Evolutionary conservation across 2,113 vertebrate species (phyloP), one percentile per base, ranked within the genome.

Genomic region (Ciconia boyciana): DNA sequence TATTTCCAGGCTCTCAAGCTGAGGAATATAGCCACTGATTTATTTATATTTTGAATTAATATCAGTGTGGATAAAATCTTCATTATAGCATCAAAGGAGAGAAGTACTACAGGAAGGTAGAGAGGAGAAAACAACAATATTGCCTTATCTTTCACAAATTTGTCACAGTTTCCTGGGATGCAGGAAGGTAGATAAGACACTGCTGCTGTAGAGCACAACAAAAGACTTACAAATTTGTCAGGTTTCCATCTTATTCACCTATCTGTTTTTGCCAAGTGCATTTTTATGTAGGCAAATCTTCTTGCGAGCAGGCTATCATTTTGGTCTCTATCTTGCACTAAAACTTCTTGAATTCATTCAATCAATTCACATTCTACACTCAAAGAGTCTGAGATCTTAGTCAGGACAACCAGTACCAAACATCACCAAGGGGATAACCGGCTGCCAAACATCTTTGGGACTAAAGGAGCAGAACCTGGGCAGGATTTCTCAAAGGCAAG

Each of bases 11-110:
- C 11, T 39, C 32, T 14, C 18, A 49, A 44, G 78, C 48, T 76
- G 62, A 81, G 43, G 20, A 87, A 83, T 54, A 76, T 1, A 89
- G 43, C 52, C 75, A 78, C 51, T 16, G 32, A 64, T 90, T 78
- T 86, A 70, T 83, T 86, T 93, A 9, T 86, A 68, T 83, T 95
- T 93, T 60, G 39, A 86, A 89, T 95, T 78, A 84, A 34, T 70
- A 95, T 36, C 26, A 29, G 26, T 13, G 48, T 55, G 81, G 70
- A 77, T 89, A 96, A 87, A 72, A 74, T 88, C 81, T 89, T 93
- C 82, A 64, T 64, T 91, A 66, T 4, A 70, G 54, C 78, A 93
- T 95, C 91, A 95, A 94, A 95, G 81, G 24, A 46, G 78, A 70
- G 22, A 64, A 89, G 15, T 60, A 78, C 29, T 79, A 71, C 19